These are phyloP conservation scores for Heliconius himera DNA, from an alignment of 1,140 invertebrate genomes.

Conservation along the genomic window DNA sequence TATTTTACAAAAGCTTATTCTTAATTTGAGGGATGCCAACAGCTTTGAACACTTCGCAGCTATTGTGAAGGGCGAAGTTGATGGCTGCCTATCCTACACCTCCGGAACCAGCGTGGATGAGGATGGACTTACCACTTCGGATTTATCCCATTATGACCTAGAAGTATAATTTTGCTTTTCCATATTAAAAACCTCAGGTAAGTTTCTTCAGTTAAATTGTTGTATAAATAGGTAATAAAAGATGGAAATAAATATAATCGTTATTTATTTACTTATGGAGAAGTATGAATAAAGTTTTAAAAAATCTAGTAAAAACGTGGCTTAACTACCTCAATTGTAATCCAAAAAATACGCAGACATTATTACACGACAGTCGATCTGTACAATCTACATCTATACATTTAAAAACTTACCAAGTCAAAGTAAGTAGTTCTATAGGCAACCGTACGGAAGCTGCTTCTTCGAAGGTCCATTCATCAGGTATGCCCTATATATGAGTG, in stretches of 20 bases:
- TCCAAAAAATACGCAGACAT: too few relatives aligned
- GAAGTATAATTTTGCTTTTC: too few relatives aligned
- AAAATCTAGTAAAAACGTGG: too few relatives aligned
- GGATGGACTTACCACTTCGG: slow-evolving; percentile 85
- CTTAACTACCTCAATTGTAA: too few relatives aligned
- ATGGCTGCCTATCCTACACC: slow-evolving; percentile 95
- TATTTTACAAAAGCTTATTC: slow-evolving; percentile 62
- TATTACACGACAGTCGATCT: too few relatives aligned
- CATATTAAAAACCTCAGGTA: too few relatives aligned
- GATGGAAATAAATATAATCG: too few relatives aligned
- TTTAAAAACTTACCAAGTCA: slow-evolving; percentile 83
- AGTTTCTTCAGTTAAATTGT: too few relatives aligned
- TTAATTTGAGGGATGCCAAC: slow-evolving; percentile 87
- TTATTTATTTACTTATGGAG: too few relatives aligned
- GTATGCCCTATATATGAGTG: slow-evolving; percentile 89
- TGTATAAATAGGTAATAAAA: too few relatives aligned
- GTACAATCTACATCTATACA: too few relatives aligned
- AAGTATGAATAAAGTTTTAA: too few relatives aligned
- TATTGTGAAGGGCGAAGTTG: slow-evolving; percentile 87
- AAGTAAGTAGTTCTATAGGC: slow-evolving; percentile 93
- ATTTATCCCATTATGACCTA: slow-evolving; percentile 84
- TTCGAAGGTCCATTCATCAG: slow-evolving; percentile 91
- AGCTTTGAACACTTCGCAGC: slow-evolving; percentile 88
- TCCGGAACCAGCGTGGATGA: slow-evolving; percentile 94
- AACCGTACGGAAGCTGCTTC: slow-evolving; percentile 93